These are phyloP conservation scores for Calliphora vicina DNA, from an alignment of 1,140 invertebrate genomes.

Conservation along the genomic window DNA sequence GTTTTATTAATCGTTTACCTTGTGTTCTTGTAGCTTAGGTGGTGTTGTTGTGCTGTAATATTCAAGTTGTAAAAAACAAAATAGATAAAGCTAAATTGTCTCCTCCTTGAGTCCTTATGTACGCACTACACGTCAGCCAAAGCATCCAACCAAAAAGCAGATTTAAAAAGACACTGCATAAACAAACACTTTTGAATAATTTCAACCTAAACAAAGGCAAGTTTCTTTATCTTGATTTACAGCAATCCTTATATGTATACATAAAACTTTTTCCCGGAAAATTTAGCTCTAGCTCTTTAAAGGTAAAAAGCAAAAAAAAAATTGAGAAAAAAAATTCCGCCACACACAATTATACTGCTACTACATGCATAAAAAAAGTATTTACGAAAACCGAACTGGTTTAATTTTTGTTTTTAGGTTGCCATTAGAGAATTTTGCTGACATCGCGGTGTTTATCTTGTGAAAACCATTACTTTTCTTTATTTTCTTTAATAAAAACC, in stretches of 20 bases:
- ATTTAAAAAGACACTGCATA: constrained; percentile 1
- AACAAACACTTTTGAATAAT: neutral
- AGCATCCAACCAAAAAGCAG: constrained; percentile 19
- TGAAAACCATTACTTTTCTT: neutral
- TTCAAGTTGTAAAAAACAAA: constrained; percentile 23
- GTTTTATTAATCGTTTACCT: constrained; percentile 21
- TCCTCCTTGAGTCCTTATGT: constrained; percentile 19
- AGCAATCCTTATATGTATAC: neutral
- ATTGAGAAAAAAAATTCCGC: neutral
- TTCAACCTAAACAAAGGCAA: constrained; percentile 28
- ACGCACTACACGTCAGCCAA: constrained; percentile 18
- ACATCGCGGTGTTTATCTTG: neutral
- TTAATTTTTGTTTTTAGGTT: constrained; percentile 10
- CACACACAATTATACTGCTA: neutral
- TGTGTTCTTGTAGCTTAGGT: constrained; percentile 30
- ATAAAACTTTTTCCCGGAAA: neutral
- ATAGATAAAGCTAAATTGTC: constrained; percentile 15
- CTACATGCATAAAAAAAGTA: too few species aligned
- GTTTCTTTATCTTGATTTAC: constrained; percentile 29
- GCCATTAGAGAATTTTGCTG: neutral
- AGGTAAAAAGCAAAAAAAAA: neutral
- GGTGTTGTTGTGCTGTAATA: constrained; percentile 30
- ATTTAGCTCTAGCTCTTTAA: constrained; percentile 2
- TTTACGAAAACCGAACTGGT: neutral
- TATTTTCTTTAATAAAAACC: neutral